phyloP scores from a whole-genome alignment of 2,113 vertebrate genomes.

The Sander lucioperca region DNA sequence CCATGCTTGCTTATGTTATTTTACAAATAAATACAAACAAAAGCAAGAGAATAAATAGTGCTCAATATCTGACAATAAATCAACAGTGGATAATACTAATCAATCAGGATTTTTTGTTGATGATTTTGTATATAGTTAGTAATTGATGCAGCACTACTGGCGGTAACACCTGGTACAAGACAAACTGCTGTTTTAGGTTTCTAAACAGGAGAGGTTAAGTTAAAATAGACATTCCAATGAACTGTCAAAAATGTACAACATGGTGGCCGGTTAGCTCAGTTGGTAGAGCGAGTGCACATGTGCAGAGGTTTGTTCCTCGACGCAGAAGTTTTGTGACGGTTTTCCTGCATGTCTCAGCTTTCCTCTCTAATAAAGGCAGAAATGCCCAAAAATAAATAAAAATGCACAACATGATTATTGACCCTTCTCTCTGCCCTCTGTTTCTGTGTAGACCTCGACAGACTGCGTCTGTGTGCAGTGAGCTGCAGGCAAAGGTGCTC shows the following conservation, averaged over 20 bases:
- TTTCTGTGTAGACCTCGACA: constrained; percentile 79
- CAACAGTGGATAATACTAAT: background rate
- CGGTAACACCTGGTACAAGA: background rate
- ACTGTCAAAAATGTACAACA: background rate
- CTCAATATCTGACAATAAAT: background rate
- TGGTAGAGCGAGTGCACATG: too few relatives aligned
- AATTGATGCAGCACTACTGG: background rate
- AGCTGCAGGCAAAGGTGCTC: constrained; percentile 90
- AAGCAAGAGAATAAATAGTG: background rate
- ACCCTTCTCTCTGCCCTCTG: constrained; percentile 20
- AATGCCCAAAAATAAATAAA: background rate
- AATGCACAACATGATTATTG: background rate
- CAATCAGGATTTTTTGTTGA: background rate
- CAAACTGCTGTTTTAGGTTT: background rate
- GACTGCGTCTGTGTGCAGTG: constrained; percentile 85
- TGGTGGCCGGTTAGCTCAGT: too few relatives aligned
- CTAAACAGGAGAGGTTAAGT: background rate
- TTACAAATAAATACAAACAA: background rate
- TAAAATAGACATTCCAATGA: background rate
- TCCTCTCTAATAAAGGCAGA: too few relatives aligned
- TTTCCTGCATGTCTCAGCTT: too few relatives aligned
- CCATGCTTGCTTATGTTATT: background rate
- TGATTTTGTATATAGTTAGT: background rate
- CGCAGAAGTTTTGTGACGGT: too few relatives aligned
- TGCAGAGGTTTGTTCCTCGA: too few relatives aligned